Conservation (phyloP, 2,797 vertebrate species). For the Gallinago stenura region DNA sequence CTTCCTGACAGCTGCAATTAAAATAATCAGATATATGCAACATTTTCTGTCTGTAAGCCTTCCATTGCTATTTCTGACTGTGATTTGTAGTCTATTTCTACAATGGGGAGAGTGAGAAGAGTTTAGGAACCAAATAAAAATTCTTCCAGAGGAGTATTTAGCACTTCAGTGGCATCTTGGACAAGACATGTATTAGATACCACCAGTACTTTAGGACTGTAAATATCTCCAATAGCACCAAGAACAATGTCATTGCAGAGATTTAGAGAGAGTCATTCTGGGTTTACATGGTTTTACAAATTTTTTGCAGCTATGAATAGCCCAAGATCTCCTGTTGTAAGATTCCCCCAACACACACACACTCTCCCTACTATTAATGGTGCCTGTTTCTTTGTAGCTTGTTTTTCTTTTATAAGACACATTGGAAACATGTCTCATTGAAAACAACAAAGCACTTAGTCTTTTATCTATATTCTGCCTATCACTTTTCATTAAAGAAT, state of each 20-base stretch:
- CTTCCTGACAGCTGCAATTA: accelerated
- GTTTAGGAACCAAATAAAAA: neutral
- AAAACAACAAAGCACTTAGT: neutral
- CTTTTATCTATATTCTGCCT: neutral
- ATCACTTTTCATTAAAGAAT: neutral
- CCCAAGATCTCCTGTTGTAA: neutral
- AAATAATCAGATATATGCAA: neutral
- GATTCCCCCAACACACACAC: neutral
- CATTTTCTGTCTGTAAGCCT: neutral
- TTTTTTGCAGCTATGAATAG: neutral
- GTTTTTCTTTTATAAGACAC: neutral
- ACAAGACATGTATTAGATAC: neutral
- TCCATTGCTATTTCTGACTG: neutral
- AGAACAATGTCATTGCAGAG: neutral
- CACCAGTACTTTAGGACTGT: neutral
- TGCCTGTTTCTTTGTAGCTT: neutral
- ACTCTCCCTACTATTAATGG: neutral
- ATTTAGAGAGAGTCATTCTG: neutral
- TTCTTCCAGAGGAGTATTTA: neutral
- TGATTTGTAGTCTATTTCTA: neutral
- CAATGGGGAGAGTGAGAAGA: neutral
- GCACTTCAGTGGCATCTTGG: neutral
- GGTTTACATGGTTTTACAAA: neutral
- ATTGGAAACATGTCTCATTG: neutral
- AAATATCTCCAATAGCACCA: neutral